Percentiles rank a stretch among this genome's conserved stretches.
Evolutionary conservation across 2,113 vertebrate genomes (phyloP).

Genomic region (Columba livia): DNA sequence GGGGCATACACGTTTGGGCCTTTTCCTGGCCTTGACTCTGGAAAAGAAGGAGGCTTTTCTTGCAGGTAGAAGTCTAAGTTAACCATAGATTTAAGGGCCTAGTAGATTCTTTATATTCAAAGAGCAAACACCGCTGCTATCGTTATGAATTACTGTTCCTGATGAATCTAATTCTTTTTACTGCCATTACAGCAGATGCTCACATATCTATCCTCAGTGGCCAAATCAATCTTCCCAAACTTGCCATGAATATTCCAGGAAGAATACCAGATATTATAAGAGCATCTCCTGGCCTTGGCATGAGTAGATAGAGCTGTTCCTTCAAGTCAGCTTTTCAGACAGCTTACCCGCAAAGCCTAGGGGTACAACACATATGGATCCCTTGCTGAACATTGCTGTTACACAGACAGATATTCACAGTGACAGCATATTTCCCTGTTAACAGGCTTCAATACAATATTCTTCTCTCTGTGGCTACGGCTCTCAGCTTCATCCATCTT

Average conservation of each 20-base stretch:
- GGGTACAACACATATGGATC: not conserved
- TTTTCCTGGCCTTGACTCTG: not conserved
- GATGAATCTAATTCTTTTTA: conserved; percentile 76
- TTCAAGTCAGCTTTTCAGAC: not conserved
- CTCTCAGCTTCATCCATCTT: not conserved
- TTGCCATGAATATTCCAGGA: conserved; percentile 60
- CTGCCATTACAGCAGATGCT: conserved; percentile 73
- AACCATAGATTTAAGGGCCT: conserved; percentile 30
- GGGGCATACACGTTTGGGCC: not conserved
- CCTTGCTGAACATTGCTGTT: not conserved
- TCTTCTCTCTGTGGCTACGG: not conserved
- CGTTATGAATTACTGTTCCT: conserved; percentile 72
- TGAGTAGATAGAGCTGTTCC: not conserved
- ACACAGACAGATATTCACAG: not conserved
- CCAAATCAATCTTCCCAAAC: conserved; percentile 60
- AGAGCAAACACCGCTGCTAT: conserved; percentile 50
- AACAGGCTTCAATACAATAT: not conserved
- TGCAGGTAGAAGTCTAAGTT: not conserved
- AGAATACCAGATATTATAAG: not conserved
- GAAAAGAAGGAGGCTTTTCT: not conserved
- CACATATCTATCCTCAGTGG: conserved; percentile 60
- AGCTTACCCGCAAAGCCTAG: not conserved
- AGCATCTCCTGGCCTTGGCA: not conserved
- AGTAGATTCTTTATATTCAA: conserved; percentile 68
- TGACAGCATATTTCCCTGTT: not conserved